Evolutionary conservation across 2,113 vertebrate species (phyloP), one percentile per base, ranked within the genome.

Genomic region (Chroicocephalus ridibundus): DNA sequence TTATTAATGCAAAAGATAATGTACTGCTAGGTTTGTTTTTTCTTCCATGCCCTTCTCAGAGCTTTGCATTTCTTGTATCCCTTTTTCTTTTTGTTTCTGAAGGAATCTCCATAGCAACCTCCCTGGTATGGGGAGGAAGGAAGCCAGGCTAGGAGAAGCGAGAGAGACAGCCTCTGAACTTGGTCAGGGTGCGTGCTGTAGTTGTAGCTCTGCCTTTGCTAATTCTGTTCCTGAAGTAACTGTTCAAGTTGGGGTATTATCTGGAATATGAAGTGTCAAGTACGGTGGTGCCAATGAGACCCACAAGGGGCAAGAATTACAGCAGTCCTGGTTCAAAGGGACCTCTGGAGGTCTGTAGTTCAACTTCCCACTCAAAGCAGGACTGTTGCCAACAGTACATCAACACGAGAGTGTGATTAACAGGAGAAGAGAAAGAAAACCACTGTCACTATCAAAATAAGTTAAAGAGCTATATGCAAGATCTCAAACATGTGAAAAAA

Each of bases 61-160:
- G 49, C 62, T 92, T 92, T 93, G 27, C 70, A 29, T 88, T 96
- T 94, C 60, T 92, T 57, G 11, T 40, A 69, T 68, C 44, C 26
- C 19, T 65, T 85, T 93, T 91, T 57, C 51, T 65, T 27, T 70
- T 80, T 74, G 32, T 89, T 96, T 94, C 68, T 74, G 38, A 88
- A 88, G 58, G 69, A 94, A 82, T 96, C 88, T 96, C 93, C 82
- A 89, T 96, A 93, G 87, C 91, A 97, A 96, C 93, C 46, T 71
- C 29, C 13, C 11, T 82, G 25, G 27, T 55, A 58, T 0, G 0
- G 21, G 25, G 16, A 94, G 20, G 58, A 75, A 88, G 77, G 70
- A 71, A 88, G 25, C n/a, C 11, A 44, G 81, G 8, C 38, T 76
- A 36, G 20, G 62, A 87, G 78, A 85, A 75, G 42, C 42, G 46